phyloP scores from a whole-genome alignment of 2,888 invertebrate species.

The Petrolisthes cinctipes region DNA sequence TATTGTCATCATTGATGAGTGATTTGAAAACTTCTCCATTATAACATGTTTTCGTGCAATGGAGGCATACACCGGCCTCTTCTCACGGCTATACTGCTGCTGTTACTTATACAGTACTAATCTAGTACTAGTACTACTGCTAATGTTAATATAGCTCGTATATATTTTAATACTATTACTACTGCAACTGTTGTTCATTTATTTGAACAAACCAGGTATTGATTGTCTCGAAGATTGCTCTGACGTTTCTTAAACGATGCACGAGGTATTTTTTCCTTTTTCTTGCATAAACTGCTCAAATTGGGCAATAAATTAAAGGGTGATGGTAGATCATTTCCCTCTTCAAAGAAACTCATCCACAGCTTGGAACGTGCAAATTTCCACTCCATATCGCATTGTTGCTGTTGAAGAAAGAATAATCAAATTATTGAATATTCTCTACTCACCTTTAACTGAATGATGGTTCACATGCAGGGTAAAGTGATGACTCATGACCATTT shows the following conservation, averaged over 20 bases:
- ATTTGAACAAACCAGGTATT: slow-evolving; percentile 47
- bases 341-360: slow-evolving; percentile 97
- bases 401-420: slow-evolving; percentile 73
- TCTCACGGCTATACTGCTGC: too few species aligned
- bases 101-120: too few species aligned
- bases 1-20: too few species aligned
- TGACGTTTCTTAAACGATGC: slow-evolving; percentile 52
- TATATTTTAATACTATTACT: slow-evolving; percentile 12
- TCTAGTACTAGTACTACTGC: neutral
- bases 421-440: too few species aligned
- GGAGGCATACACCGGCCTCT: too few species aligned
- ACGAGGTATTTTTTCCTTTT: neutral
- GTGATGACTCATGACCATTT: too few species aligned
- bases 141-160: neutral
- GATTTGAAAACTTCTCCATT: too few species aligned
- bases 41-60: too few species aligned
- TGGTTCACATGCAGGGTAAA: too few species aligned
- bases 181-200: slow-evolving; percentile 1
- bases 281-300: slow-evolving; percentile 36
- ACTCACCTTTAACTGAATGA: too few species aligned
- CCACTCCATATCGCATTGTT: slow-evolving; percentile 95
- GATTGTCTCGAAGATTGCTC: slow-evolving; percentile 53
- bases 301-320: slow-evolving; percentile 94
- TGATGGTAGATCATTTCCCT: slow-evolving; percentile 88
- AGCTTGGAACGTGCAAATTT: slow-evolving; percentile 93